phyloP scores from a whole-genome alignment of 2,888 invertebrate genomes.

The Synanthedon andrenaeformis region DNA sequence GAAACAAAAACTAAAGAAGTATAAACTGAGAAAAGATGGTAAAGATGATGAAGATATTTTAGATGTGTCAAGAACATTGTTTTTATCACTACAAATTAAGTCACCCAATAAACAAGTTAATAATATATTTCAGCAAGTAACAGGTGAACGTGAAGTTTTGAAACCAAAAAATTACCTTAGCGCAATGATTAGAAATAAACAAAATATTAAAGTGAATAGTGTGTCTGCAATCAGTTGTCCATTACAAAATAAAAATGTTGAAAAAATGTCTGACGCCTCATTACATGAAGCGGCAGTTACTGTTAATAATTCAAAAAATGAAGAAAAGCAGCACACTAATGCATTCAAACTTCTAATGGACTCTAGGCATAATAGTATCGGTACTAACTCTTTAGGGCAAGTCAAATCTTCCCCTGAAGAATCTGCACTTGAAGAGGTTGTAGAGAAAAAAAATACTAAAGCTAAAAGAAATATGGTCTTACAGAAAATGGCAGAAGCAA shows the following conservation, averaged over 20 bases:
- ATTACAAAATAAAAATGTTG: not conserved
- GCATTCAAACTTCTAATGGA: constrained; percentile 78
- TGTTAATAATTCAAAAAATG: constrained; percentile 12
- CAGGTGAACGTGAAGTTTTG: constrained; percentile 14
- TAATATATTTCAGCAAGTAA: not conserved
- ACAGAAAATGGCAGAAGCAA: constrained; percentile 74
- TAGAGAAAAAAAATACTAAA: constrained; percentile 35
- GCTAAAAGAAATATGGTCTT: constrained; percentile 65
- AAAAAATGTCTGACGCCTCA: not conserved
- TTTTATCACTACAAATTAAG: constrained; percentile 37
- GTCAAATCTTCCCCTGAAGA: constrained; percentile 29
- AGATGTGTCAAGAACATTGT: constrained; percentile 45
- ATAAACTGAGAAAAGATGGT: constrained; percentile 52
- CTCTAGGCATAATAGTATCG: constrained; percentile 73
- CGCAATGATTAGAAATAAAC: constrained; percentile 46
- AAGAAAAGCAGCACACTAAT: constrained; percentile 51
- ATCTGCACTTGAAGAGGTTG: constrained; percentile 23
- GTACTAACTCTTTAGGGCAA: constrained; percentile 74
- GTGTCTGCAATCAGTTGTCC: not conserved
- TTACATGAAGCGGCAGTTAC: not conserved
- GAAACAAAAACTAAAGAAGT: constrained; percentile 51
- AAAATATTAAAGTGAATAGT: constrained; percentile 12
- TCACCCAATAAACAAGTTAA: constrained; percentile 25
- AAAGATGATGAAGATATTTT: constrained; percentile 52
- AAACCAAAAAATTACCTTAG: constrained; percentile 43